Evolutionary conservation across 1,140 invertebrate genomes (phyloP), one percentile per base, ranked within the genome.

Genomic region (Leptinotarsa lineolata): DNA sequence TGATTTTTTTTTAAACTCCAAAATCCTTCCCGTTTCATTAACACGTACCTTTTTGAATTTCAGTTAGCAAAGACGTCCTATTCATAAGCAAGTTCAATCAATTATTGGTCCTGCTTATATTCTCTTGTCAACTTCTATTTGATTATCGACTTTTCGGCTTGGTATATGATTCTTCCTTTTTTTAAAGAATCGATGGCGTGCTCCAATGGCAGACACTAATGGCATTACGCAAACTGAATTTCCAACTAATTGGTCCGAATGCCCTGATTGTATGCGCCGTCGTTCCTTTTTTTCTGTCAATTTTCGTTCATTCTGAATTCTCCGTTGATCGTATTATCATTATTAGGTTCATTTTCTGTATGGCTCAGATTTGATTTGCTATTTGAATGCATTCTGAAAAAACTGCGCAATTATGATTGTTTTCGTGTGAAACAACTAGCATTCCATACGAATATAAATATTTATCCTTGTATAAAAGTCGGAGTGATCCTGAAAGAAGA

Each of bases 171-270:
- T 54, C 16, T n/a, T n/a, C n/a, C 48, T n/a, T 18, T 46, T 44
- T 22, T 21, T 11, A 46, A 68, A 68, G 66, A 68, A 68, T 68
- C 66, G 45, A 46, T 44, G 16, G 45, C 12, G 61, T 30, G 22
- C 66, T 20, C 18, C 16, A 54, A 54, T 48, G 16, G 4, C 66
- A 12, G 22, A 48, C 39, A 48, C 66, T 68, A 68, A 68, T 68
- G 48, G 44, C 44, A 68, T 68, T 54, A 68, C 66, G n/a, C 30
- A 68, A 68, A 68, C 66, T 46, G 66, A 68, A 66, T 68, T 68
- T 68, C 30, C 39, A 48, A n/a, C 21, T 68, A 68, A 68, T 68
- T 68, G 45, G 46, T 13, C 45, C 66, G 39, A 20, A 68, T 48
- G 44, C 66, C 66, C 66, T 46, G 66, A 68, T 68, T 68, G n/a